Evolutionary conservation across 2,797 vertebrate species (phyloP).

Genomic region (Gallirallus australis): DNA sequence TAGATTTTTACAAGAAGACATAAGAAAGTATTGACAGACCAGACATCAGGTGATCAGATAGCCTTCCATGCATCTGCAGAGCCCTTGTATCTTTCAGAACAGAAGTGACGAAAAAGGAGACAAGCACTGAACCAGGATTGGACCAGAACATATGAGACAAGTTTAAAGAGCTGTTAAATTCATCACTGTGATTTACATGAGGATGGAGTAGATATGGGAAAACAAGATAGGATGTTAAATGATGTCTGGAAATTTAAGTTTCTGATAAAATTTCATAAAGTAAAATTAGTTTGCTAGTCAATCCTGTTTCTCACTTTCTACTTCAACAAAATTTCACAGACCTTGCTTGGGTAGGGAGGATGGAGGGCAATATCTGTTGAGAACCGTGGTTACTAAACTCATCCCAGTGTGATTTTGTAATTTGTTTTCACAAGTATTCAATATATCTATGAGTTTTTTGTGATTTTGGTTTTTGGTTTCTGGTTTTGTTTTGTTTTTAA

Average conservation of each 20-base stretch:
- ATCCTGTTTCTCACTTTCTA: not conserved
- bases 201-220: not conserved
- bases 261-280: not conserved
- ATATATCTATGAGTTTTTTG: not conserved
- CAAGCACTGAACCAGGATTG: not conserved
- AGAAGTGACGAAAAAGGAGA: not conserved
- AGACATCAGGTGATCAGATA: not conserved
- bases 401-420: not conserved
- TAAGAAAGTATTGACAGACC: not conserved
- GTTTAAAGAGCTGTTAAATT: not conserved
- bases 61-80: not conserved
- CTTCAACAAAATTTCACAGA: not conserved
- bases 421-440: conserved; percentile 26
- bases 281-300: not conserved
- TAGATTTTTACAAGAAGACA: not conserved
- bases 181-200: not conserved
- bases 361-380: not conserved
- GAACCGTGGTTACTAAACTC: conserved; percentile 12
- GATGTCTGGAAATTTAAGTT: not conserved
- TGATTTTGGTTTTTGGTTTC: not conserved
- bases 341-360: not conserved
- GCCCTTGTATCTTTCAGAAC: not conserved
- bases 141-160: not conserved
- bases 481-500: not conserved
- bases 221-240: not conserved